Evolutionary conservation across 2,888 invertebrate species (phyloP).

Genomic region (Acanthosepion lycidas): DNA sequence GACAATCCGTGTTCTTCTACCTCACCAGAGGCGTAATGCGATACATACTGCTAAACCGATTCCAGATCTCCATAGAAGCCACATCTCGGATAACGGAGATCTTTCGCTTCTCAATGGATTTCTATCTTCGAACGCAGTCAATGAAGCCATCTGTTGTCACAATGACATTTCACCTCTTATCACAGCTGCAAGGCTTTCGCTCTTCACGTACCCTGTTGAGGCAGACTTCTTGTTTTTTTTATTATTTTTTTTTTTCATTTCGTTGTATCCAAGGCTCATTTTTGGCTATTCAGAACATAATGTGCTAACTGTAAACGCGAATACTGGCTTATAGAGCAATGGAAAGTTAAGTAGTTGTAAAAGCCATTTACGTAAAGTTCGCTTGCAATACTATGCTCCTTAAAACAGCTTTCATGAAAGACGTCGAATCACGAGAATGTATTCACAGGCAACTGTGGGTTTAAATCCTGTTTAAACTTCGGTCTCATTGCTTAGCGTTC

Average conservation of each 20-base stretch:
- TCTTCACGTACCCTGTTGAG: not conserved
- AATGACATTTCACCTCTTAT: not conserved
- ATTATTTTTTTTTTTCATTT: not conserved
- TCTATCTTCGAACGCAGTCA: not conserved
- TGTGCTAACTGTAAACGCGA: not conserved
- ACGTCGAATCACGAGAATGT: no score
- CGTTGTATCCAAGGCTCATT: not conserved
- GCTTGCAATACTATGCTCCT: no score
- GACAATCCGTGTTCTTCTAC: not conserved
- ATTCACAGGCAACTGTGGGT: no score
- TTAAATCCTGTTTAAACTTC: no score
- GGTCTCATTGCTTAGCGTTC: no score
- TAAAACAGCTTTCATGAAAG: no score
- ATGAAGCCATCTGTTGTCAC: not conserved
- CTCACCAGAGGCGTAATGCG: not conserved
- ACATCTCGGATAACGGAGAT: not conserved
- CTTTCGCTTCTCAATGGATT: not conserved
- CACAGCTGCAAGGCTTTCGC: not conserved
- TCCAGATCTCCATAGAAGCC: not conserved
- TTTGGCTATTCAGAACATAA: not conserved
- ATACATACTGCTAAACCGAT: not conserved
- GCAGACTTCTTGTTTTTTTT: not conserved
- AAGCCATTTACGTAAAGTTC: no score
- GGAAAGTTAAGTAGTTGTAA: no score
- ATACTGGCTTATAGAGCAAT: not conserved